Conservation (phyloP, 2,797 vertebrate species). For the Enteromius thamalakanensis region DNA sequence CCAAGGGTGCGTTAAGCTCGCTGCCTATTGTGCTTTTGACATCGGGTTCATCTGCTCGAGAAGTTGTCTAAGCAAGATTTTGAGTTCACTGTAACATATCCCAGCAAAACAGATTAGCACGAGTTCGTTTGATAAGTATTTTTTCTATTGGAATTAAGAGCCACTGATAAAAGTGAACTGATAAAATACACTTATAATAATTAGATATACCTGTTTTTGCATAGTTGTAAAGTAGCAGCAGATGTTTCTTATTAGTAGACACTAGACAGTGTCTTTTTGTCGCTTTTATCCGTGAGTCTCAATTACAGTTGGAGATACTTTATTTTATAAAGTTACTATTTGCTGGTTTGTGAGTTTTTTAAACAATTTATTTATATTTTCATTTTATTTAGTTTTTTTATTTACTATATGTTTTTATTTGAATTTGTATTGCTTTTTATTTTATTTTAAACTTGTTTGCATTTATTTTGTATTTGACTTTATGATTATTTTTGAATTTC, state of each 20-base stretch:
- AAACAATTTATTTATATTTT: not conserved
- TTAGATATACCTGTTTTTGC: not conserved
- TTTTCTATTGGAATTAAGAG: not conserved
- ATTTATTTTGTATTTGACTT: not conserved
- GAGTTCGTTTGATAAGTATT: not conserved
- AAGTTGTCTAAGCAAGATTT: slow-evolving; percentile 45
- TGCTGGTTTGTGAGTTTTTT: not conserved
- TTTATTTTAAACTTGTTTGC: too few species aligned
- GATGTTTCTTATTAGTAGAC: not conserved
- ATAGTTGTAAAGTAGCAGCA: not conserved
- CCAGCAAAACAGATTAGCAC: not conserved
- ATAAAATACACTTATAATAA: not conserved
- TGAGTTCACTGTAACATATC: slow-evolving; percentile 15
- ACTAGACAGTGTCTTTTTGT: not conserved
- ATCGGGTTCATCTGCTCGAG: slow-evolving; percentile 42
- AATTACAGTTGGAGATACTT: not conserved
- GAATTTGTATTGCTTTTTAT: not conserved
- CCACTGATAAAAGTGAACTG: not conserved
- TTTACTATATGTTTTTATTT: not conserved
- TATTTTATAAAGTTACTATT: not conserved
- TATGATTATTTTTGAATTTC: not conserved
- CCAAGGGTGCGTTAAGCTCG: slow-evolving; percentile 66
- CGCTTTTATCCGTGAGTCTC: not conserved
- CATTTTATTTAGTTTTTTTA: not conserved
- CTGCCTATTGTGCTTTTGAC: slow-evolving; percentile 61